A percentile compares a stretch with the other conserved stretches of the same genome.
These are phyloP conservation scores for Corythoichthys intestinalis DNA, from an alignment of 2,113 vertebrate species.

Conservation along the genomic window DNA sequence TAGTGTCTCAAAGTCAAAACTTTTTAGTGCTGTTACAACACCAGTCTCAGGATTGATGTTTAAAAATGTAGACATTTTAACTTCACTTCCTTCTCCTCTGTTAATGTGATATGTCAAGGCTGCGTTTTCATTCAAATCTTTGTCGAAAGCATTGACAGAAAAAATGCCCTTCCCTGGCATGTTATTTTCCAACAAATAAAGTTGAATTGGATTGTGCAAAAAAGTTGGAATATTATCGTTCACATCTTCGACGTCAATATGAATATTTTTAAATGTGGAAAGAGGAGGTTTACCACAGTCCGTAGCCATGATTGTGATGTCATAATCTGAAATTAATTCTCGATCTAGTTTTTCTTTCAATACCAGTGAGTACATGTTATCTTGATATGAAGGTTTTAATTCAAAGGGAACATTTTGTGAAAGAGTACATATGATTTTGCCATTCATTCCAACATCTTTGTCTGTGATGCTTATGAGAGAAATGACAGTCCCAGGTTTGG, in stretches of 20 bases:
- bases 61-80: conserved; percentile 35
- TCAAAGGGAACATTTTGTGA: conserved; percentile 52
- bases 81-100: not conserved
- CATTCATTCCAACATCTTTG: conserved; percentile 54
- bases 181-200: conserved; percentile 68
- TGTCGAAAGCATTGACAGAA: conserved; percentile 55
- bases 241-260: conserved; percentile 60
- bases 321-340: conserved; percentile 49
- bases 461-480: conserved; percentile 65
- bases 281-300: conserved; percentile 60
- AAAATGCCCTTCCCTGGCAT: conserved; percentile 43
- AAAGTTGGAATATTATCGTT: conserved; percentile 65
- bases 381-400: conserved; percentile 63
- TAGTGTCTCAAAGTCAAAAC: conserved; percentile 67
- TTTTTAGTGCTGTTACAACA: conserved; percentile 37
- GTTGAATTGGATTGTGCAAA: conserved; percentile 39
- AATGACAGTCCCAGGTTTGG: conserved; percentile 61
- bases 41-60: conserved; percentile 59
- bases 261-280: conserved; percentile 42
- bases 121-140: conserved; percentile 59
- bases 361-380: conserved; percentile 65
- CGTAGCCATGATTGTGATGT: conserved; percentile 49
- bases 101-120: conserved; percentile 46
- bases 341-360: conserved; percentile 52
- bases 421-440: conserved; percentile 53